Evolutionary conservation across 2,888 invertebrate genomes (phyloP).

Genomic region (Tenthredo amoena): DNA sequence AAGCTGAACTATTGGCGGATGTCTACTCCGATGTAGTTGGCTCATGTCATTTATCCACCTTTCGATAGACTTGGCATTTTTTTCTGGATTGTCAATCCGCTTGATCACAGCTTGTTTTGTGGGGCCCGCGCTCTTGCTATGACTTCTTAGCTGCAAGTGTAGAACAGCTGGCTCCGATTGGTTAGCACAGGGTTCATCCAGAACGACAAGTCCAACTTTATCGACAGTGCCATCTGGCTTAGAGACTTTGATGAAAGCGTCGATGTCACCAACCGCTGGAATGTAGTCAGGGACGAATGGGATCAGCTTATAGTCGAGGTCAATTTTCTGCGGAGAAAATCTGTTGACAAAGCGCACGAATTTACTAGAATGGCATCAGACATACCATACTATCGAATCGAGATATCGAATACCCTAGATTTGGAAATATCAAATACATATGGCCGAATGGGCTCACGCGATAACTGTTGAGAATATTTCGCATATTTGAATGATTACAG

Average conservation of each 20-base stretch:
- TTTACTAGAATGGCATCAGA: background rate
- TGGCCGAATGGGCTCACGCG: no score
- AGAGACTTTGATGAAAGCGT: constrained; percentile 96
- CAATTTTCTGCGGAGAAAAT: constrained; percentile 95
- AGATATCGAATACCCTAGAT: no score
- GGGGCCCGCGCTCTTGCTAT: constrained; percentile 71
- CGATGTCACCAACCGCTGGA: constrained; percentile 99
- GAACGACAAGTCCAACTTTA: constrained; percentile 86
- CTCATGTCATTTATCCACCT: constrained; percentile 98
- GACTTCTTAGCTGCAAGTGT: constrained; percentile 90
- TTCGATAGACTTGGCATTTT: constrained; percentile 93
- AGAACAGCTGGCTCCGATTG: constrained; percentile 98
- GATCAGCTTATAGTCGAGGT: constrained; percentile 92
- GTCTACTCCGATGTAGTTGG: constrained; percentile 94
- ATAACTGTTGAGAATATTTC: no score
- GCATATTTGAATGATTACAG: no score
- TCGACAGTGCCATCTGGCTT: constrained; percentile 87
- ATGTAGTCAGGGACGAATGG: constrained; percentile 98
- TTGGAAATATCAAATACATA: no score
- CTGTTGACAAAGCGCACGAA: constrained; percentile 77
- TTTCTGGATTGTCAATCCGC: constrained; percentile 89
- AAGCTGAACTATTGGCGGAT: constrained; percentile 87
- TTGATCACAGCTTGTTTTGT: constrained; percentile 81
- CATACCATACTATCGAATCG: no score
- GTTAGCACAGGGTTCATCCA: constrained; percentile 96